These are phyloP conservation scores for Planococcus citri DNA, from an alignment of 1,140 invertebrate species.

Conservation along the genomic window DNA sequence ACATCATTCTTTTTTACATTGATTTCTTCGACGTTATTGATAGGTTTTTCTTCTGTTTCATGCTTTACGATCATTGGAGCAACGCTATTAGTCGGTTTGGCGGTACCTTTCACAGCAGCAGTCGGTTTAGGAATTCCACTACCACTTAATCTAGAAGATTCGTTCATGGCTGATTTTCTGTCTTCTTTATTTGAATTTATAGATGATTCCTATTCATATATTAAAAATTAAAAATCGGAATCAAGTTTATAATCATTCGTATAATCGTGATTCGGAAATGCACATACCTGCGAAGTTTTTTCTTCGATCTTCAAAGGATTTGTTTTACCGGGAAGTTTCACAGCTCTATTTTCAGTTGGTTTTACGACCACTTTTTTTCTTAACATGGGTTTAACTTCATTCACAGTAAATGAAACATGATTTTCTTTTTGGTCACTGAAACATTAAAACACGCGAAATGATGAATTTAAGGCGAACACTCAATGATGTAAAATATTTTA, in stretches of 20 bases:
- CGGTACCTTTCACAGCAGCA: conserved; percentile 75
- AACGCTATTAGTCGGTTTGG: conserved; percentile 40
- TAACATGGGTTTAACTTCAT: not conserved
- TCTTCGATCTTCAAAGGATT: not conserved
- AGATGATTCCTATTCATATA: not conserved
- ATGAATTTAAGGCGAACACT: too few relatives aligned
- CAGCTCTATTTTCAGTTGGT: not conserved
- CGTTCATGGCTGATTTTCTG: not conserved
- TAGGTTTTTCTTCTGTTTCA: conserved; percentile 11
- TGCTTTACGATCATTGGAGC: conserved; percentile 28
- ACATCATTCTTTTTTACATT: conserved; percentile 19
- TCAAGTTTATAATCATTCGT: too few relatives aligned
- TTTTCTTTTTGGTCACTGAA: conserved; percentile 7
- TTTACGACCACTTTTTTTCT: not conserved
- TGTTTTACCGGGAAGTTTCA: not conserved
- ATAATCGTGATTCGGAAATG: too few relatives aligned
- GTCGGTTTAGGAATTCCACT: conserved; percentile 81
- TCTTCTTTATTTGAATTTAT: not conserved
- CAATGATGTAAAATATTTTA: not conserved
- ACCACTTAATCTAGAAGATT: conserved; percentile 29
- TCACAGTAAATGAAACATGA: not conserved
- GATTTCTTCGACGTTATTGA: conserved; percentile 12
- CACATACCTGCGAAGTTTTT: not conserved
- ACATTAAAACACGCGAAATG: not conserved
- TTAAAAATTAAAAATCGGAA: not conserved